Conservation (phyloP, 2,888 invertebrate genomes). For the Micropterix aruncella region DNA sequence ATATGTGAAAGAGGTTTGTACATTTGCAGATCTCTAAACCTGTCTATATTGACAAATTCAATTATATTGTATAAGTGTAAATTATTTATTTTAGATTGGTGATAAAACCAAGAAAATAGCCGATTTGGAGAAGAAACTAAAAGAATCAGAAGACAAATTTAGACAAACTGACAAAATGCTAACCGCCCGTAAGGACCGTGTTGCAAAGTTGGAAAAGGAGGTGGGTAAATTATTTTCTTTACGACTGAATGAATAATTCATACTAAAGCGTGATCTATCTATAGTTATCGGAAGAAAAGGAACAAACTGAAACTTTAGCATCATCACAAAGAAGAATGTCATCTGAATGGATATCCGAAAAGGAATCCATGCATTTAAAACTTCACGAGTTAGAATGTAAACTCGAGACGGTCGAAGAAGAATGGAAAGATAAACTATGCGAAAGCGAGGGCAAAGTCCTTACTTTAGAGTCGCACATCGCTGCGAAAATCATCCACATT, state of each 20-base stretch:
- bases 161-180: conserved; percentile 42
- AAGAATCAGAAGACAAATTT: conserved; percentile 50
- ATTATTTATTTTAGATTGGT: conserved; percentile 31
- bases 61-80: conserved; percentile 3
- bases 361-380: conserved; percentile 31
- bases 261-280: too few relatives aligned
- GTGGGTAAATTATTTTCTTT: too few relatives aligned
- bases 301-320: conserved; percentile 25
- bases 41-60: conserved; percentile 2
- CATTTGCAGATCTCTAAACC: conserved; percentile 7
- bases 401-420: conserved; percentile 31
- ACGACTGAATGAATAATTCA: too few relatives aligned
- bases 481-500: conserved; percentile 43
- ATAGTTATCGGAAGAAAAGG: conserved; percentile 36
- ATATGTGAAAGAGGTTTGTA: conserved; percentile 40
- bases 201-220: conserved; percentile 44
- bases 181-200: conserved; percentile 38
- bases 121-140: conserved; percentile 52
- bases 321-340: conserved; percentile 29
- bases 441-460: conserved; percentile 45
- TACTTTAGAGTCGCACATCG: conserved; percentile 40
- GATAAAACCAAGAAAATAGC: conserved; percentile 45
- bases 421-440: conserved; percentile 37
- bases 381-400: conserved; percentile 33
- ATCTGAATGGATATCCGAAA: conserved; percentile 30